Evolutionary conservation across 2,888 invertebrate species (phyloP).

Genomic region (Petrolisthes manimaculis): DNA sequence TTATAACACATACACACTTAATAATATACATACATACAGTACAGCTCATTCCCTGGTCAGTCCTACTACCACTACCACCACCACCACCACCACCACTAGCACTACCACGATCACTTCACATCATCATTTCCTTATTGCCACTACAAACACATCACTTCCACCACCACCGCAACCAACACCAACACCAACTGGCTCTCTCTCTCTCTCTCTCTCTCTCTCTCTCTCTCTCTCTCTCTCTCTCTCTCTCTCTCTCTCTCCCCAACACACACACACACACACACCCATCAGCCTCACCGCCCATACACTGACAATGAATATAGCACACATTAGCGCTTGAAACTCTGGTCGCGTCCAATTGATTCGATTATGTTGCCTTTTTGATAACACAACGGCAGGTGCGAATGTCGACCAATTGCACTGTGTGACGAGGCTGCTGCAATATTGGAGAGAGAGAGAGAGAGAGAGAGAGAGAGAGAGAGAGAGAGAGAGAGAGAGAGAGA

Average conservation of each 20-base stretch:
- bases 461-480: no score
- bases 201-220: neutral
- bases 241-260: constrained; percentile 1
- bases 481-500: no score
- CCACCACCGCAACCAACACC: neutral
- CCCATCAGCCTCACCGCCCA: neutral
- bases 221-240: constrained; percentile 11
- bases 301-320: neutral
- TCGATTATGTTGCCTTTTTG: neutral
- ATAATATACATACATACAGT: neutral
- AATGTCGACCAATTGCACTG: neutral
- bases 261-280: neutral
- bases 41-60: no score
- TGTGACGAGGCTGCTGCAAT: no score
- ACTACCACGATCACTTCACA: neutral
- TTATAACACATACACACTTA: neutral
- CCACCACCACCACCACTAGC: neutral
- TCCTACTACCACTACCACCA: neutral
- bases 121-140: neutral
- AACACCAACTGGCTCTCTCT: neutral
- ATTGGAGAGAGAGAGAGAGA: no score
- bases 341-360: no score
- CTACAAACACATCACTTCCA: neutral
- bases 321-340: no score
- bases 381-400: neutral